Evolutionary conservation across 2,888 invertebrate genomes (phyloP).

Genomic region (Polydrusus cervinus): DNA sequence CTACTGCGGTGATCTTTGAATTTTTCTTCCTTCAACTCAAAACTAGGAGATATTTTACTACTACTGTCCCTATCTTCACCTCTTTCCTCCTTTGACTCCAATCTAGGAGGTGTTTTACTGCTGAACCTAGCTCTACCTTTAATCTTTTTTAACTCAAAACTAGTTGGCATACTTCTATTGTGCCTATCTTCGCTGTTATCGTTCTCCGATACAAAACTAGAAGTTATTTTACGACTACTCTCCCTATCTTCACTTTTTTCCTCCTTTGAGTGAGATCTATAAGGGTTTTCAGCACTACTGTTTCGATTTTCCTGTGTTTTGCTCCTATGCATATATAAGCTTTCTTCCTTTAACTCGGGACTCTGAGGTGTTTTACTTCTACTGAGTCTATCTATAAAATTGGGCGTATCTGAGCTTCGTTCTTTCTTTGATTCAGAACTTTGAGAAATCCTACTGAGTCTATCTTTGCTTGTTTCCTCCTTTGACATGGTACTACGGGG

Average conservation of each 20-base stretch:
- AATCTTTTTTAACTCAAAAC: too few relatives aligned
- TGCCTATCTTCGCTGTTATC: neutral
- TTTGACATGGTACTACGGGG: too few relatives aligned
- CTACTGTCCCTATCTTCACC: neutral
- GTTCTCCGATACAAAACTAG: neutral
- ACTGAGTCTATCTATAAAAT: neutral
- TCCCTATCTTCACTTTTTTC: neutral
- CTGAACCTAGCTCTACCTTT: neutral
- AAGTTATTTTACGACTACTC: neutral
- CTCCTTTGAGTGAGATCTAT: too few relatives aligned
- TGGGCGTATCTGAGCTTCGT: too few relatives aligned
- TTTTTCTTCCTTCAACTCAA: neutral
- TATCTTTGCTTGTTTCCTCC: neutral
- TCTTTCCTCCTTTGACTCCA: too few relatives aligned
- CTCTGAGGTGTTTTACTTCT: neutral
- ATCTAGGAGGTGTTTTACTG: neutral
- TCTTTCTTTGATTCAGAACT: too few relatives aligned
- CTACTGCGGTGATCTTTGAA: neutral
- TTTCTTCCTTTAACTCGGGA: neutral
- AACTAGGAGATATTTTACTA: neutral
- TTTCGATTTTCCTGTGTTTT: too few relatives aligned
- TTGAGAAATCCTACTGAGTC: neutral
- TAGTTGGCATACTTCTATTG: neutral
- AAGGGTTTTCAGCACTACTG: too few relatives aligned
- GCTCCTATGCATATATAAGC: too few relatives aligned